These are phyloP conservation scores for Myotis brandtii DNA, from an alignment of 2,113 vertebrate genomes.

Conservation along the genomic window DNA sequence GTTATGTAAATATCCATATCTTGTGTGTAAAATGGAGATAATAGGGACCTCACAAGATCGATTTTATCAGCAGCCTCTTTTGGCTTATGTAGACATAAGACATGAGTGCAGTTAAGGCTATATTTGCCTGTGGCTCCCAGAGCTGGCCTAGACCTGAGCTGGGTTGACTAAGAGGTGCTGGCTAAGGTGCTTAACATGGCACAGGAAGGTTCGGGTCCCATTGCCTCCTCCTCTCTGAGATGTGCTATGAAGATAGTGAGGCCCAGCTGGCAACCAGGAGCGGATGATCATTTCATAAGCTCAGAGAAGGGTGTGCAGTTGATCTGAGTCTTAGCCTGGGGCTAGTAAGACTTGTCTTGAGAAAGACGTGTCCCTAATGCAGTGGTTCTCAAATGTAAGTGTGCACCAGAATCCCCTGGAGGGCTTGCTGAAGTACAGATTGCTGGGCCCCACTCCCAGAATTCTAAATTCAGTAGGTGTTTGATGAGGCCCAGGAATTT, in stretches of 20 bases:
- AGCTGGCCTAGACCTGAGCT: neutral
- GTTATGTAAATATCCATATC: neutral
- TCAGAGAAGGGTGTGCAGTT: neutral
- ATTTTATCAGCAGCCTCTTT: neutral
- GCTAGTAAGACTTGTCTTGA: conserved; percentile 3
- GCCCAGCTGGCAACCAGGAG: neutral
- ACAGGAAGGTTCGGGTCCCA: neutral
- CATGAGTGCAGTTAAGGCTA: neutral
- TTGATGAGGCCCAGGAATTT: neutral
- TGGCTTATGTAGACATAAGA: neutral
- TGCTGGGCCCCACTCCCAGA: neutral
- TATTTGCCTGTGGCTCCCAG: neutral
- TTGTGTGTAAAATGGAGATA: neutral
- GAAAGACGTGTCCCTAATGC: neutral
- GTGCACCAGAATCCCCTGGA: neutral
- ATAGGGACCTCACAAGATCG: neutral
- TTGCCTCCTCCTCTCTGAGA: neutral
- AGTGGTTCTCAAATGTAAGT: neutral
- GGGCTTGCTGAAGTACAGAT: neutral
- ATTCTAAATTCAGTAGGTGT: conserved; percentile 24
- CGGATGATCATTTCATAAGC: neutral
- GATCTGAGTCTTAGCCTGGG: neutral
- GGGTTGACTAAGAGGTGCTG: neutral
- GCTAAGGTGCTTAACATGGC: neutral
- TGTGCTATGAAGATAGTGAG: neutral